Evolutionary conservation across 1,140 invertebrate species (phyloP).

Genomic region (Palaemon carinicauda): DNA sequence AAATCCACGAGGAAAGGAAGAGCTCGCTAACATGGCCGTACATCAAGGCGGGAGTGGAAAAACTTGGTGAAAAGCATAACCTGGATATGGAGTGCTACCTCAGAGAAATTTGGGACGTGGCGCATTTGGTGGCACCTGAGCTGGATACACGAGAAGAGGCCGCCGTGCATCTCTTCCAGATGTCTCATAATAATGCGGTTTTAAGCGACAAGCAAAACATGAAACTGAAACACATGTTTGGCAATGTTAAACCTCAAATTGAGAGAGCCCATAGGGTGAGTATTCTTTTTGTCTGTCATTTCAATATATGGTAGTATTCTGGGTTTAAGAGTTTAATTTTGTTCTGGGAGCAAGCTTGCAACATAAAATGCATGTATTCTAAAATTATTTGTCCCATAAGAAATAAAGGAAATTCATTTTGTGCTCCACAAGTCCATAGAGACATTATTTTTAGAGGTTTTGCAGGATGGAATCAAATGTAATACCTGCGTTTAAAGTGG

Average conservation of each 20-base stretch:
- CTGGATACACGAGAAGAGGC: conserved; percentile 50
- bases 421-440: no score
- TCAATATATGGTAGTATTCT: neutral
- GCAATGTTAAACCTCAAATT: conserved; percentile 30
- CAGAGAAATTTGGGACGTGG: conserved; percentile 37
- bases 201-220: conserved; percentile 27
- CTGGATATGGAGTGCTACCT: conserved; percentile 33
- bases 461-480: no score
- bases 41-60: conserved; percentile 29
- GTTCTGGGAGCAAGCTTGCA: no score
- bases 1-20: neutral
- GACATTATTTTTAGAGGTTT: no score
- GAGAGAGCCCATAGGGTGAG: conserved; percentile 51
- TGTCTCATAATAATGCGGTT: conserved; percentile 18
- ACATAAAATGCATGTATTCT: no score
- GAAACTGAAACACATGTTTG: conserved; percentile 44
- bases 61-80: neutral
- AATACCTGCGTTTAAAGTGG: no score
- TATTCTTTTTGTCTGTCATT: neutral
- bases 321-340: no score
- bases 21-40: conserved; percentile 23
- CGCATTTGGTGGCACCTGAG: conserved; percentile 37
- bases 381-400: no score
- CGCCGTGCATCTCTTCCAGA: conserved; percentile 28
- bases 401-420: no score